Evolutionary conservation across 2,888 invertebrate species (phyloP), one percentile per base, ranked within the genome.

Genomic region (Malthinus flaveolus): DNA sequence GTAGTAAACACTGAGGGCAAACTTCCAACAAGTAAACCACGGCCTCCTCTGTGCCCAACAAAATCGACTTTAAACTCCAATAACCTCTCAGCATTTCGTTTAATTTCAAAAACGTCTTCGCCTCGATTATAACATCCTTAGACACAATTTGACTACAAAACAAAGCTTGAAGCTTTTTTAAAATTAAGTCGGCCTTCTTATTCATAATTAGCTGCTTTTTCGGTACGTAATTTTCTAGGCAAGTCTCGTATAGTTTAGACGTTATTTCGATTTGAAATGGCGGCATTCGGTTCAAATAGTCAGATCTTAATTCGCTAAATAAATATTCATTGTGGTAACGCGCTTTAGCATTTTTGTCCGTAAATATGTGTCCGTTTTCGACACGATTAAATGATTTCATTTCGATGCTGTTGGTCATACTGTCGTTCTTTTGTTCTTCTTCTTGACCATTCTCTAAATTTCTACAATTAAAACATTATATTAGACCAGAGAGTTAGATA

Each of bases 1-100:
- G 84, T 63, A 87, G 76, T 32, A 87, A 72, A 68, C 84, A 84
- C 64, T 84, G 83, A 0, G 88, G 87, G 64, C 84, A 85, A 54
- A 81, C 80, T 32, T 85, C 83, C 32, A 86, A 77, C 64, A 88
- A 73, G 64, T 85, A 78, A 55, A 79, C 74, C 1, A 84, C 77
- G 44, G 82, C 81, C 72, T 86, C 78, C 65, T 82, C 78, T 64
- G 80, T 76, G 34, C 79, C 75, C 71, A 82, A 72, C 67, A 83
- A 71, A 66, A 81, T 74, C 49, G 82, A 76, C 68, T 82, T 73
- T 73, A 85, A 73, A 74, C 84, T 79, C 71, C 81, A 74, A 65
- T 81, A 72, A 50, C 87, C 81, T 71, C 83, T 70, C 61, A 84
- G 67, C 71, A 81, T 76, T 64, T 84, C 76, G 67, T 84, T 80